phyloP scores from a whole-genome alignment of 2,888 invertebrate species.

The Caenorhabditis zanzibari region DNA sequence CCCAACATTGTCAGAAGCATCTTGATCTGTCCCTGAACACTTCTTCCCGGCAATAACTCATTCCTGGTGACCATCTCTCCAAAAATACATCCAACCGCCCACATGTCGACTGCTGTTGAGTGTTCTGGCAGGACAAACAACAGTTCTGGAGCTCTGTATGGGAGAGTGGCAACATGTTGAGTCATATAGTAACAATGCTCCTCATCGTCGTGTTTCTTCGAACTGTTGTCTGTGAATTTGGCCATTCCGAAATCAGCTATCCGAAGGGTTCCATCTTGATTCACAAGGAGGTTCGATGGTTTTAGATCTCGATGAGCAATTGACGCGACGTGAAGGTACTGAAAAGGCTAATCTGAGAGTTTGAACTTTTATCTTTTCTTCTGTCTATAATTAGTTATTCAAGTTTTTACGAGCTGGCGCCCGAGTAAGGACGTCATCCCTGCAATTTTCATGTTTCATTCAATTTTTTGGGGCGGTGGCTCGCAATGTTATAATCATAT shows the following conservation, averaged over 20 bases:
- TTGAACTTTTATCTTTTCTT: background rate
- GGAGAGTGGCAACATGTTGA: slow-evolving; percentile 81
- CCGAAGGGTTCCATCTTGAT: slow-evolving; percentile 72
- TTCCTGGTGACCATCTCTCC: slow-evolving; percentile 81
- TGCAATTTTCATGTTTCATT: slow-evolving; percentile 14
- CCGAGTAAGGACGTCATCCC: slow-evolving; percentile 17
- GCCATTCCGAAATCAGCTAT: slow-evolving; percentile 83
- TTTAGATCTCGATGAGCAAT: slow-evolving; percentile 82
- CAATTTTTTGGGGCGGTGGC: slow-evolving; percentile 36
- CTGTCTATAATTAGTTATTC: background rate
- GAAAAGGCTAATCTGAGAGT: slow-evolving; percentile 44
- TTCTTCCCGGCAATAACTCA: slow-evolving; percentile 79
- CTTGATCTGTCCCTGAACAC: slow-evolving; percentile 80
- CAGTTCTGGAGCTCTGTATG: slow-evolving; percentile 81
- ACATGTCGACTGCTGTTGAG: slow-evolving; percentile 82
- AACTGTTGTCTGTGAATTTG: slow-evolving; percentile 73
- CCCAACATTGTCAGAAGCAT: slow-evolving; percentile 78
- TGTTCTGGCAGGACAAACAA: slow-evolving; percentile 81
- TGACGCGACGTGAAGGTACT: slow-evolving; percentile 81
- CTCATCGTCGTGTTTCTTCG: slow-evolving; percentile 75
- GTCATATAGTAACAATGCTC: slow-evolving; percentile 83
- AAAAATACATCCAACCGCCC: slow-evolving; percentile 82
- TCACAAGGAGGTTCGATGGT: slow-evolving; percentile 81
- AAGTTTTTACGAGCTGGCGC: slow-evolving; percentile 30
- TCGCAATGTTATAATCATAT: slow-evolving; percentile 43